These are phyloP conservation scores for Chlamydotis undulata DNA, from an alignment of 2,113 vertebrate species.

Conservation along the genomic window DNA sequence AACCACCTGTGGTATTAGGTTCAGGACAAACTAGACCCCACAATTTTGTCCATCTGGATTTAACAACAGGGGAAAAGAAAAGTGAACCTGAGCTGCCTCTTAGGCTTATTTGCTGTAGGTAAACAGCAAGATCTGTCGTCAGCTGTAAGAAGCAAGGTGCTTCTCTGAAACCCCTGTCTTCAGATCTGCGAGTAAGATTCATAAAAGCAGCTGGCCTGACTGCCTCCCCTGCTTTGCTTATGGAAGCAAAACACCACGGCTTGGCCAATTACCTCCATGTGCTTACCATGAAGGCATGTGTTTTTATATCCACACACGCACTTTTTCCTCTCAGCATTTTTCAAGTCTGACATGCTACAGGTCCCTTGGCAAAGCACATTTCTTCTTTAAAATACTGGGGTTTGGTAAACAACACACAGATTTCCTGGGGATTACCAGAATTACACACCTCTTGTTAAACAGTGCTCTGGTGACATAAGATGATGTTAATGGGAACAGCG, in stretches of 20 bases:
- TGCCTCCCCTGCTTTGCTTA: neutral
- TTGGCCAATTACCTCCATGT: neutral
- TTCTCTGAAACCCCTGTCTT: neutral
- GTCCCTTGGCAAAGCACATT: neutral
- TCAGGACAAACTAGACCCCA: neutral
- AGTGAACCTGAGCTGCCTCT: neutral
- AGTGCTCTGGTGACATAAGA: neutral
- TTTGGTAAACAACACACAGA: conserved; percentile 14
- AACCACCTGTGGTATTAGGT: neutral
- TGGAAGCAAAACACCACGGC: neutral
- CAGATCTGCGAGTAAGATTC: neutral
- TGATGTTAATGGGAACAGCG: neutral
- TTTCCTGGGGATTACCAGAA: conserved; percentile 46
- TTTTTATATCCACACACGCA: neutral
- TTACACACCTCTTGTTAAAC: neutral
- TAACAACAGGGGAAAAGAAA: neutral
- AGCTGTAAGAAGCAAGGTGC: neutral
- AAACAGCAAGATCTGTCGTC: neutral
- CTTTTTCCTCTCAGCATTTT: neutral
- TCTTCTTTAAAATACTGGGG: neutral
- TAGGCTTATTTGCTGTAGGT: neutral
- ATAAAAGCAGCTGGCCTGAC: neutral
- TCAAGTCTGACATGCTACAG: neutral
- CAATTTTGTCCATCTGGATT: neutral
- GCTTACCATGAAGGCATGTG: neutral